Evolutionary conservation across 2,797 vertebrate genomes (phyloP), one percentile per base, ranked within the genome.

Genomic region (Semotilus atromaculatus): DNA sequence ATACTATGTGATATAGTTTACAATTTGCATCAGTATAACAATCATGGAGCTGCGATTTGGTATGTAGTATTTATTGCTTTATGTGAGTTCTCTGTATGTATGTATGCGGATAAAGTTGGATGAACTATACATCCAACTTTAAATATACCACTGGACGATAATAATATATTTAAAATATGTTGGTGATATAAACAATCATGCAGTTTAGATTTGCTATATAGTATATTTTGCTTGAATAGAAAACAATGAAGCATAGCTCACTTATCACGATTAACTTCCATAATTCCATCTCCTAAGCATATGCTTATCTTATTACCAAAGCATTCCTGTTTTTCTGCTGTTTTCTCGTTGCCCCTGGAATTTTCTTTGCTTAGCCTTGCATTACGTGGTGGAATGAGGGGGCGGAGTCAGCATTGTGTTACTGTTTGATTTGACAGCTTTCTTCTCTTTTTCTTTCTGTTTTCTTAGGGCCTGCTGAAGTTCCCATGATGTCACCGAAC

Each of bases 401-500:
- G 81, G 43, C 0, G 76, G 83, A 79, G 43, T 80, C 60, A 53
- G 85, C 45, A 45, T 81, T 64, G 16, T 86, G 31, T 80, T 84
- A 60, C 74, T 74, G 29, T 66, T 85, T 87, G 83, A 85, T 85
- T 85, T 89, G 86, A 91, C 84, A 29, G n/a, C 7, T 21, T 53
- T 83, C 45, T 81, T 78, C 55, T 67, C 16, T 60, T 43, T 79
- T 51, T 83, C 66, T 72, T 71, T 58, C 19, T 84, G n/a, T 75
- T n/a, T n/a, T n/a, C 74, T 77, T 80, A 97, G 96, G 96, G 86
- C 96, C 96, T 60, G 96, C 96, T 76, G 96, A 97, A 89, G 96
- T 97, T 92, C 96, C 96, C 87, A 97, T 97, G 96, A 96, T 97
- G 96, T 97, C 96, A 91, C 96, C 95, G 31, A 97, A 97, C 72